Conservation (phyloP, 2,113 vertebrate species). For the Eptesicus fuscus region DNA sequence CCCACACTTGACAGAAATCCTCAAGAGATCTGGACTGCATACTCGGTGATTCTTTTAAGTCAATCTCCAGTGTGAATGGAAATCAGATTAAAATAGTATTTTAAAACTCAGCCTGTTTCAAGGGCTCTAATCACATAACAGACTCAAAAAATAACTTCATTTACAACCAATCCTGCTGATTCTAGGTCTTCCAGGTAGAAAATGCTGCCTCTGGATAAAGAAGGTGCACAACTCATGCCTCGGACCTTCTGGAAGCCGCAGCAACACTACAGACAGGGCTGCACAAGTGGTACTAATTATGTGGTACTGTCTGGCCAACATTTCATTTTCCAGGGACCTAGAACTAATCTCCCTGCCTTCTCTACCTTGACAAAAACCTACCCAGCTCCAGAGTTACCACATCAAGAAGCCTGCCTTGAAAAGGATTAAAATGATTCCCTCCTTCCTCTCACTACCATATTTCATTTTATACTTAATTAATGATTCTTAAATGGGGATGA, state of each 20-base stretch:
- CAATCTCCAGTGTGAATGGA: not conserved
- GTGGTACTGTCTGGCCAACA: not conserved
- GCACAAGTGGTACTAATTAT: not conserved
- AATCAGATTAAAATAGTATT: constrained; percentile 39
- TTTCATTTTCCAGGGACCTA: not conserved
- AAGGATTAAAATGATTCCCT: not conserved
- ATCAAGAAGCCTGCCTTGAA: not conserved
- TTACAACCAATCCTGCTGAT: not conserved
- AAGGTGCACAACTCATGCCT: not conserved
- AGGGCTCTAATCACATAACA: not conserved
- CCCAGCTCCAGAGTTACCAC: not conserved
- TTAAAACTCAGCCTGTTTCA: constrained; percentile 40
- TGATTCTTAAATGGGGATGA: not conserved
- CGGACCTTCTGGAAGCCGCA: not conserved
- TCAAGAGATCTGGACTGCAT: not conserved
- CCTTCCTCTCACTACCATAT: not conserved
- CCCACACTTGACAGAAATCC: not conserved
- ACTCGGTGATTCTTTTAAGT: constrained; percentile 27
- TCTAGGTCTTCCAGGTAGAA: not conserved
- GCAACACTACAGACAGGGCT: not conserved
- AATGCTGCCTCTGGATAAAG: constrained; percentile 5
- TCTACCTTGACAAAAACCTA: not conserved
- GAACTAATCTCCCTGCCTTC: not conserved
- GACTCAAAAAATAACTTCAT: constrained; percentile 30
- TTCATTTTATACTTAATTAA: not conserved